Evolutionary conservation across 2,888 invertebrate genomes (phyloP).

Genomic region (Xestobium rufovillosum): DNA sequence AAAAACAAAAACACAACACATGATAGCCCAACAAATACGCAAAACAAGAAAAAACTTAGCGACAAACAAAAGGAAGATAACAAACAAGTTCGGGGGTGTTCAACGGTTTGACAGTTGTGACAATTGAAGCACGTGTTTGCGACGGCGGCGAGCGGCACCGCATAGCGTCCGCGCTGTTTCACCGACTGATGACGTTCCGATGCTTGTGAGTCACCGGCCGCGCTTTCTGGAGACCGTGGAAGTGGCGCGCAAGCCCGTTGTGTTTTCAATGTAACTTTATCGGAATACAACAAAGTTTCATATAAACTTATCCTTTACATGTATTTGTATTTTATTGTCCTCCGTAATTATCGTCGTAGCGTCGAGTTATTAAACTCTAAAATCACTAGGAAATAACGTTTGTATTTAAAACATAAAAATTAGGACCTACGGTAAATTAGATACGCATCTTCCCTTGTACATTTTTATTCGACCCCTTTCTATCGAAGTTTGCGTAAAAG

Average conservation of each 20-base stretch:
- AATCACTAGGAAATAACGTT: too few species aligned
- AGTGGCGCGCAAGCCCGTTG: conserved; percentile 1
- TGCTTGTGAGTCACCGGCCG: conserved; percentile 1
- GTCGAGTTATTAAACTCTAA: too few species aligned
- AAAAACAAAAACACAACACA: conserved; percentile 19
- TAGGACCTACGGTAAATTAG: too few species aligned
- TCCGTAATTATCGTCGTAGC: too few species aligned
- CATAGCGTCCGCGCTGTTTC: neutral
- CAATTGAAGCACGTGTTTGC: conserved; percentile 1
- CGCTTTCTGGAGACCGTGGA: neutral
- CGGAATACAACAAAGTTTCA: conserved; percentile 21
- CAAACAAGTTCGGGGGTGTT: neutral
- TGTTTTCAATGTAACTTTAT: conserved; percentile 13
- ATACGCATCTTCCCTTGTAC: too few species aligned
- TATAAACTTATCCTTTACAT: too few species aligned
- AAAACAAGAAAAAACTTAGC: neutral
- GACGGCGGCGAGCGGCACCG: neutral
- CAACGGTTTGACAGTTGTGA: neutral
- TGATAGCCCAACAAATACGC: conserved; percentile 8
- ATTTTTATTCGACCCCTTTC: too few species aligned
- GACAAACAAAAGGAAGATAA: neutral
- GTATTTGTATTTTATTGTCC: too few species aligned
- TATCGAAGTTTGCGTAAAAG: too few species aligned
- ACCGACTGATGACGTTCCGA: conserved; percentile 2
- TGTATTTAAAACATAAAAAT: too few species aligned